Evolutionary conservation across 2,797 vertebrate species (phyloP).

Genomic region (Lagodon rhomboides): DNA sequence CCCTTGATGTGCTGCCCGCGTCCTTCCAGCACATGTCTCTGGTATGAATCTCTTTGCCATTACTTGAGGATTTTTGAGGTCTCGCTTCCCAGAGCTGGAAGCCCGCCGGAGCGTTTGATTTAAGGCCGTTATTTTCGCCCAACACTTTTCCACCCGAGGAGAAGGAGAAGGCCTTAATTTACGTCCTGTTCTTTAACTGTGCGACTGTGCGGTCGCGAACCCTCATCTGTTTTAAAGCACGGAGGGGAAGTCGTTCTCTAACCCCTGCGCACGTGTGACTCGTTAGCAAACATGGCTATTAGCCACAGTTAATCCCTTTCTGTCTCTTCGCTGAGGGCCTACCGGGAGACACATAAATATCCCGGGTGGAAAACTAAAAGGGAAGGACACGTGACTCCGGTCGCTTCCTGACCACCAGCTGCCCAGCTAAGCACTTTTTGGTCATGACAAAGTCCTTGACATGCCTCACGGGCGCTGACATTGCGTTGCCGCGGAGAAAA

Average conservation of each 20-base stretch:
- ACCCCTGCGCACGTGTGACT: slow-evolving; percentile 68
- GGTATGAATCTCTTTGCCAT: slow-evolving; percentile 47
- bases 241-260: slow-evolving; percentile 61
- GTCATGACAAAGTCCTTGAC: slow-evolving; percentile 62
- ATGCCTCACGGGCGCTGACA: slow-evolving; percentile 40
- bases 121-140: slow-evolving; percentile 62
- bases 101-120: slow-evolving; percentile 53
- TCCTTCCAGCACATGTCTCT: slow-evolving; percentile 30
- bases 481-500: slow-evolving; percentile 8
- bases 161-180: slow-evolving; percentile 57
- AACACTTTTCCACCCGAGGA: slow-evolving; percentile 48
- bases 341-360: slow-evolving; percentile 57
- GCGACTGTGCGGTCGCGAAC: slow-evolving; percentile 52
- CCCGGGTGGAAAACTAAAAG: slow-evolving; percentile 50
- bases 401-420: slow-evolving; percentile 53
- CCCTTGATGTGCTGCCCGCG: slow-evolving; percentile 15
- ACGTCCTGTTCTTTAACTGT: slow-evolving; percentile 48
- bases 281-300: slow-evolving; percentile 74
- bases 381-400: slow-evolving; percentile 35
- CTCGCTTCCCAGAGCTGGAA: slow-evolving; percentile 45
- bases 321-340: slow-evolving; percentile 31
- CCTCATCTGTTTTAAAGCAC: slow-evolving; percentile 68
- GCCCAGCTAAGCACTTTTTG: slow-evolving; percentile 61
- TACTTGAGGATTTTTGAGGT: slow-evolving; percentile 63
- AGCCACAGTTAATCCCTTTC: slow-evolving; percentile 64